These are phyloP conservation scores for Pseudorectes ferrugineus DNA, from an alignment of 2,113 vertebrate genomes.

Conservation along the genomic window DNA sequence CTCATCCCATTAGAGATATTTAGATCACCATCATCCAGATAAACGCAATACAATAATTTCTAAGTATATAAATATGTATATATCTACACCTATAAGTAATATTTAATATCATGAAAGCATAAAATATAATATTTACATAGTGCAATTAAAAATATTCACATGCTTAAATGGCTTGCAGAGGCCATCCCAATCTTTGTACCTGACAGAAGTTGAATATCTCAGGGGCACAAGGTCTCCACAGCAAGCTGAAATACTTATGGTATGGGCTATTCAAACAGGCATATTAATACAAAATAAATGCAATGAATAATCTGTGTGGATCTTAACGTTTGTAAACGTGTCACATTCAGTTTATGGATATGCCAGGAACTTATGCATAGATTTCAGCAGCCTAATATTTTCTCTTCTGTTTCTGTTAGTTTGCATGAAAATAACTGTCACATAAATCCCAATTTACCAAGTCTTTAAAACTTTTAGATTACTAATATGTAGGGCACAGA, in stretches of 20 bases:
- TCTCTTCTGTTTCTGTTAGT: background rate
- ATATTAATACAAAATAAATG: background rate
- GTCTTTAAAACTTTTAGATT: background rate
- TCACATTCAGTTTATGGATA: background rate
- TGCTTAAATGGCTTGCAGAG: rapidly evolving
- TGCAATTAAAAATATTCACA: background rate
- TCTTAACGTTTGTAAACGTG: background rate
- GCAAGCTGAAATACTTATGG: background rate
- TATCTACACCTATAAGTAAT: too few species aligned
- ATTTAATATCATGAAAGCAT: background rate
- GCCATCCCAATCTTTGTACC: background rate
- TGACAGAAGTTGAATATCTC: background rate
- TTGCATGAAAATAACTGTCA: background rate
- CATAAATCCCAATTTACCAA: background rate
- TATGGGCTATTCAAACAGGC: background rate
- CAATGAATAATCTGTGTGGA: background rate
- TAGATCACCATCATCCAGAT: background rate
- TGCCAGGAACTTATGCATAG: background rate
- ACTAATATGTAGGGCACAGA: background rate
- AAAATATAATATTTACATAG: background rate
- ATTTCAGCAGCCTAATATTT: background rate
- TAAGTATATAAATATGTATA: background rate
- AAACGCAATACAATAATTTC: background rate
- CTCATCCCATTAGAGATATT: background rate
- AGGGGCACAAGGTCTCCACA: background rate